Base-by-base conservation (phyloP, 2,113 vertebrate genomes). In the Gymnocephalus cernua region DNA sequence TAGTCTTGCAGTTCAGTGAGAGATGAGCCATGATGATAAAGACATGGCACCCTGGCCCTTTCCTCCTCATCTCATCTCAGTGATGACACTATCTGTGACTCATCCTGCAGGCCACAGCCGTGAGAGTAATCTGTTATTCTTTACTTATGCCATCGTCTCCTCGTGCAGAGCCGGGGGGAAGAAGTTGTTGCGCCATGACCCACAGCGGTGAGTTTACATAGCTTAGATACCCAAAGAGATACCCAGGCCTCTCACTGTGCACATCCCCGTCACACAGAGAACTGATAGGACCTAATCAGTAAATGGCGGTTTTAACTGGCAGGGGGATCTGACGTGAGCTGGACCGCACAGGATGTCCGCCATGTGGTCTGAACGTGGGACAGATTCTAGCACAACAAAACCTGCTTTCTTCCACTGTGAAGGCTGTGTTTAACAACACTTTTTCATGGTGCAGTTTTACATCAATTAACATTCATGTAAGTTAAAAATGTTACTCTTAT, bases 201-300 rank as follows among this genome's bases (percentile, higher is more conserved):
- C 91, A 81, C 86, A 93, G 89, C 32, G 29, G 74, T 89, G 89
- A 95, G 95, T 95, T 96, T 95, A 95, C 93, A 95, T 91, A 95
- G 90, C 91, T 92, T 85, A 93, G 91, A 94, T 94, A 74, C 56
- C 82, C 82, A 57, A 63, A 56, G 74, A 92, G 93, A 93, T 93
- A 91, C 70, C 80, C 32, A 67, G 53, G 54, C 59, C 78, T 82
- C 78, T 86, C 66, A 13, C 67, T 78, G 64, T 70, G 80, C 64
- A 77, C 78, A 85, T 85, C 77, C 51, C 69, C 77, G 69, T 89
- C 86, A 80, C 41, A 71, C 80, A 80, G 70, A 84, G 78, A 85
- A 67, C 84, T 86, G 93, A 94, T 91, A 92, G 89, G 79, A 80
- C 76, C 73, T 87, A 86, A 93, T 93, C 93, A 91, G 90, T 84